Base-by-base conservation (phyloP, 2,797 vertebrate species). In the Podarcis lilfordi region DNA sequence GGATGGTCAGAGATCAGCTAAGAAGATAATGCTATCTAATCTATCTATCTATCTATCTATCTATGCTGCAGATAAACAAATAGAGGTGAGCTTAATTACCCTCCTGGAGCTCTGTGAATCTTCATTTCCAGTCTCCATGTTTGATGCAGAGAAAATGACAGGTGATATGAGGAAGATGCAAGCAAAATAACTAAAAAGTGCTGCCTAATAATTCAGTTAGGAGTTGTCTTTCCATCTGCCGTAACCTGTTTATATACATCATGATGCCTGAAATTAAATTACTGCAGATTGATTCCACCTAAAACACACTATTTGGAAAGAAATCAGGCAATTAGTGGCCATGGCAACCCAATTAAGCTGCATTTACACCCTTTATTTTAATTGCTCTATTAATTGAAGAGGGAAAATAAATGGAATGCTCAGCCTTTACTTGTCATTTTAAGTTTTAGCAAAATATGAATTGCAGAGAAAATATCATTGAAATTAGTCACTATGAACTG, bases 341-440 rank as follows among this genome's bases (percentile, higher is more conserved):
- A 95, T 94, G 93, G 94, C 92, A 96, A 96, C 95, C 91, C 95
- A 97, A 96, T 96, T 96, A 96, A 96, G 92, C 87, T 90, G 79
- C 89, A 92, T 95, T 96, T 95, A 92, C 85, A 91, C 84, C 91
- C 94, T 94, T 96, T 95, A 96, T 95, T 94, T 95, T 94, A 92
- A 94, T 96, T 94, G 92, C 94, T 93, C 32, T 88, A 94, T 96
- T 97, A 96, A 97, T 94, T 92, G 93, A 95, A 94, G 92, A 94
- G 90, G 88, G 91, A 93, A 95, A 96, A 95, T 94, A 96, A 96
- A 96, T 92, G 40, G 86, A 94, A 95, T 92, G 82, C 90, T 92
- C 92, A 88, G 94, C 91, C 90, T 92, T 95, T 96, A 92, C 89
- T 92, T 89, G 66, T 96, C 94, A 89, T 90, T 95, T 95, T 85